phyloP scores from a whole-genome alignment of 2,797 vertebrate genomes.

The Kryptopterus vitreolus region DNA sequence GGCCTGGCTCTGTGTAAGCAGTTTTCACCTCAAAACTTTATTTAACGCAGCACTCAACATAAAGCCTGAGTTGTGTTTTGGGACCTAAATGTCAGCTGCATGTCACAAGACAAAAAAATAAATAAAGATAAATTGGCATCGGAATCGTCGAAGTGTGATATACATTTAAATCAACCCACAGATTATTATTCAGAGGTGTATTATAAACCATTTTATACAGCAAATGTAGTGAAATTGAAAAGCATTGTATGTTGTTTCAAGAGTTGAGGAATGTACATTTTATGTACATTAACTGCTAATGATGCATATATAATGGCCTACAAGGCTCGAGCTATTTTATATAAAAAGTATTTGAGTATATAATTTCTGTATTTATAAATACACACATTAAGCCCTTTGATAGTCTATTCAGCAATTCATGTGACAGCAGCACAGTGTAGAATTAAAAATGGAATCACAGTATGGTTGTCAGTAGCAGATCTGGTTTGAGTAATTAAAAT shows the following conservation, averaged over 20 bases:
- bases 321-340: background rate
- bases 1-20: slow-evolving; percentile 89
- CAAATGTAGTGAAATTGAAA: background rate
- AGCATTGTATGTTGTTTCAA: background rate
- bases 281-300: background rate
- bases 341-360: background rate
- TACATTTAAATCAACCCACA: background rate
- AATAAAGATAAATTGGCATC: background rate
- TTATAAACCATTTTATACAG: background rate
- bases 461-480: no score
- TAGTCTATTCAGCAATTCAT: no score
- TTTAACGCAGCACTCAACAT: background rate
- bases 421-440: no score
- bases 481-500: no score
- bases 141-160: no score
- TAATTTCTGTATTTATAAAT: background rate
- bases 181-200: background rate
- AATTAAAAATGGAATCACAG: no score
- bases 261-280: background rate
- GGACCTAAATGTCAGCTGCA: background rate
- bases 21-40: background rate
- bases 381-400: background rate
- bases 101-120: background rate
- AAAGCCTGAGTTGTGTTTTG: background rate
- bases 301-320: background rate